phyloP scores from a whole-genome alignment of 2,797 vertebrate species.

The Nannoperca obscura region DNA sequence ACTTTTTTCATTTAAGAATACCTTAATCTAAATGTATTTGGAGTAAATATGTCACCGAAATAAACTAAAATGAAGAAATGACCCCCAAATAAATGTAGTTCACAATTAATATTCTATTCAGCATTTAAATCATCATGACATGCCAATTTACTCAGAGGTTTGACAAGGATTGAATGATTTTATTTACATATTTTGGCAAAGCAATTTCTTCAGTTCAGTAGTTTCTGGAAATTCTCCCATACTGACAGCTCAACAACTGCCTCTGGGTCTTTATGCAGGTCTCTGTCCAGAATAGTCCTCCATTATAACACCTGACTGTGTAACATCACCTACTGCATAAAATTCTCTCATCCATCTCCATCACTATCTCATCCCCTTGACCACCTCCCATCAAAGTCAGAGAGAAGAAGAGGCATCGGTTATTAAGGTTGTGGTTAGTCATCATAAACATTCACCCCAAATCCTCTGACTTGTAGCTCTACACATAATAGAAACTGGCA shows the following conservation, averaged over 20 bases:
- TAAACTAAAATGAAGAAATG: neutral
- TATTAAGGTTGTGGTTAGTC: slow-evolving; percentile 38
- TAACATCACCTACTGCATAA: neutral
- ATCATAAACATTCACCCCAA: slow-evolving; percentile 38
- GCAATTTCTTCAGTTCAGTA: neutral
- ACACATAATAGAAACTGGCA: slow-evolving; percentile 41
- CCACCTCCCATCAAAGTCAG: neutral
- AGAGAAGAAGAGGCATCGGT: neutral
- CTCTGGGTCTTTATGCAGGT: neutral
- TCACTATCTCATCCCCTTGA: slow-evolving; percentile 2
- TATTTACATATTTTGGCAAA: neutral
- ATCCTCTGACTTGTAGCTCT: slow-evolving; percentile 32
- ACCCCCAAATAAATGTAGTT: no score
- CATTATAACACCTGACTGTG: neutral
- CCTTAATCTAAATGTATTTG: no score
- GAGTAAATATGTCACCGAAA: no score
- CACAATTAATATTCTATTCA: no score
- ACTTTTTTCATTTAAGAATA: no score
- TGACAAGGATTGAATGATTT: neutral
- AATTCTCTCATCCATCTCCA: neutral
- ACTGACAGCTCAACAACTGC: neutral
- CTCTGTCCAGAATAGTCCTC: neutral
- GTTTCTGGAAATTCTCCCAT: neutral
- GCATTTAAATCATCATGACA: neutral
- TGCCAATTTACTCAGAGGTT: neutral